Base-by-base conservation (phyloP, 1,140 invertebrate genomes). In the Pseudomyrmex dendroicus region DNA sequence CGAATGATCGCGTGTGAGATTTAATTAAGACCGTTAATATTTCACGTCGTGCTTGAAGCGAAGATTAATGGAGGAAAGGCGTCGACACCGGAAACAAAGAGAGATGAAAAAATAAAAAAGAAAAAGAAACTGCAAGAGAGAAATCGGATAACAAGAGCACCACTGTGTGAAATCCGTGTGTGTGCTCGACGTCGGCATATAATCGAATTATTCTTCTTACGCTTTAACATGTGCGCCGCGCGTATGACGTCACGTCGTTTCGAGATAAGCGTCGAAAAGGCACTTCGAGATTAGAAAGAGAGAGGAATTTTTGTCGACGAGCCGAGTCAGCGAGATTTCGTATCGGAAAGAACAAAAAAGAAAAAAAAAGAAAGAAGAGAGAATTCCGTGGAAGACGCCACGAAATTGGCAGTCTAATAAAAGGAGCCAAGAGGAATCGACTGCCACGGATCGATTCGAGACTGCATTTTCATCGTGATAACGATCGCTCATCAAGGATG, bases 381-480 rank as follows among this genome's bases (percentile, higher is more conserved):
- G 52, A 61, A 66, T 67, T 59, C 74, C 77, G 70, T 80, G 62
- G 73, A 80, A 84, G 86, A 73, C 84, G 84, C 87, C 80, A 76
- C 80, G 84, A 89, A 89, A 89, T 89, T 89, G 87, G 87, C 86
- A 88, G 86, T 83, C 78, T 89, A 89, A 89, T 89, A 89, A 89
- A 89, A 89, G 84, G 70, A 89, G 84, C 78, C 78, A 54, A 74
- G 74, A 77, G 73, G 66, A 89, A 89, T 89, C 86, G 87, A 88
- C 87, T 86, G 84, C 78, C 82, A 78, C 15, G 84, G 70, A 89
- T 89, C 87, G 87, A 88, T 88, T 85, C 86, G 70, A 89, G 87
- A 88, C 84, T 89, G 87, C 87, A 89, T 88, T 89, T 89, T 89
- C 87, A 89, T 89, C 86, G 84, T 82, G 87, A 89, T 89, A 89